Base-by-base conservation (phyloP, 2,888 invertebrate genomes). In the Brachyopa scutellaris region DNA sequence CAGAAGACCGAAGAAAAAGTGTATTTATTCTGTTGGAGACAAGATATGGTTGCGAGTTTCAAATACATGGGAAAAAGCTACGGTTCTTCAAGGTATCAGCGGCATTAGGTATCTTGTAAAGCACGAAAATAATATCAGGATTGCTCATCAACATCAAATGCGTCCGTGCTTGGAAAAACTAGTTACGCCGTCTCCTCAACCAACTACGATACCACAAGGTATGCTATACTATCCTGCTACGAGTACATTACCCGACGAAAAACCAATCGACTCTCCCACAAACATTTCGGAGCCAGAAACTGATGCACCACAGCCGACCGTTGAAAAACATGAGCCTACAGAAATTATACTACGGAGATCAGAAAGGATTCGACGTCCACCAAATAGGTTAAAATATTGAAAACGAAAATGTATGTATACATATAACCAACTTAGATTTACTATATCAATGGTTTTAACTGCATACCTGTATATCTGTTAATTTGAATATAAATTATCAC, bases 101-200 rank as follows among this genome's bases (percentile, higher is more conserved):
- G 59, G 42, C 42, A 42, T 17, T 17, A 26, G 59, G 1, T 61
- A 61, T n/a, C 59, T 61, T 29, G 17, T 61, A 0, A 61, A 21
- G 11, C 31, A 42, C n/a, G 42, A 61, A 61, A 42, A 45, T 2
- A 42, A 61, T 19, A 9, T 61, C 8, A 26, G 59, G n/a, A 42
- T 61, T n/a, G 23, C 57, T n/a, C 57, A 57, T 57, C 38, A 26
- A 26, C 57, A 57, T 8, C 57, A 40, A n/a, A n/a, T n/a, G n/a
- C n/a, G n/a, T n/a, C n/a, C n/a, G n/a, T n/a, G n/a, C n/a, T n/a
- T n/a, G n/a, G n/a, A n/a, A n/a, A n/a, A n/a, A n/a, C n/a, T n/a
- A n/a, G n/a, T n/a, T n/a, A n/a, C n/a, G n/a, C n/a, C n/a, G n/a
- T n/a, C n/a, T n/a, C n/a, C n/a, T n/a, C 15, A 57, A 5, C 1